A percentile compares a stretch with the other conserved stretches of the same genome.
These are phyloP conservation scores for Prunella fulvescens DNA, from an alignment of 2,113 vertebrate genomes.

Conservation along the genomic window DNA sequence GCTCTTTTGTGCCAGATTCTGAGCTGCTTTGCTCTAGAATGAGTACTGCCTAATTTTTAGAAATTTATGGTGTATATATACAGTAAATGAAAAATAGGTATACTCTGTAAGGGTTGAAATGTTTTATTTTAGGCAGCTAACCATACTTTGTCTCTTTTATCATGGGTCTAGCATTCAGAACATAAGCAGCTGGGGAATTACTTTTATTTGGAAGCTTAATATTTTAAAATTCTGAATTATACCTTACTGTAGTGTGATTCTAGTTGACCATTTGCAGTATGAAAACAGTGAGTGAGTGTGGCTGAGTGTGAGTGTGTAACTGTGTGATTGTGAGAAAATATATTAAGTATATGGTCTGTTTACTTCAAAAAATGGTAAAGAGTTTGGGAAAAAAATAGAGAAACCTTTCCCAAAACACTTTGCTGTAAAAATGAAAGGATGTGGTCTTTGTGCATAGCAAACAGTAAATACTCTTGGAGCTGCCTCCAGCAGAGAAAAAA, in stretches of 20 bases:
- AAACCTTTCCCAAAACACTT: not conserved
- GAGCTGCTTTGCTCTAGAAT: not conserved
- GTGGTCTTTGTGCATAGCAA: not conserved
- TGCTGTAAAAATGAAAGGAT: not conserved
- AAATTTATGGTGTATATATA: not conserved
- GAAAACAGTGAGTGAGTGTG: not conserved
- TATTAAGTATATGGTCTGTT: not conserved
- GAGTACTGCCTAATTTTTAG: not conserved
- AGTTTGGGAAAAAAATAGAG: not conserved
- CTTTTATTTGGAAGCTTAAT: not conserved
- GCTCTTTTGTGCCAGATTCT: not conserved
- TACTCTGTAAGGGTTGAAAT: not conserved
- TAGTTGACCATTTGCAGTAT: not conserved
- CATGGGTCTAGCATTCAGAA: not conserved
- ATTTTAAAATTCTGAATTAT: not conserved
- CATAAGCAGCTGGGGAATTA: not conserved
- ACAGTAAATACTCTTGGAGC: not conserved
- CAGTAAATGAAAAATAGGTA: not conserved
- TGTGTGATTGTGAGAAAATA: not conserved
- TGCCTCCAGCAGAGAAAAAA: not conserved
- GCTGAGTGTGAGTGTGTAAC: not conserved
- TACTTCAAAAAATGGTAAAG: not conserved
- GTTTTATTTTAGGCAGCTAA: not conserved
- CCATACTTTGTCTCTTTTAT: not conserved
- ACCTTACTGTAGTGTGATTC: not conserved